These are phyloP conservation scores for Ariopsis seemanni DNA, from an alignment of 2,113 vertebrate species.

Conservation along the genomic window DNA sequence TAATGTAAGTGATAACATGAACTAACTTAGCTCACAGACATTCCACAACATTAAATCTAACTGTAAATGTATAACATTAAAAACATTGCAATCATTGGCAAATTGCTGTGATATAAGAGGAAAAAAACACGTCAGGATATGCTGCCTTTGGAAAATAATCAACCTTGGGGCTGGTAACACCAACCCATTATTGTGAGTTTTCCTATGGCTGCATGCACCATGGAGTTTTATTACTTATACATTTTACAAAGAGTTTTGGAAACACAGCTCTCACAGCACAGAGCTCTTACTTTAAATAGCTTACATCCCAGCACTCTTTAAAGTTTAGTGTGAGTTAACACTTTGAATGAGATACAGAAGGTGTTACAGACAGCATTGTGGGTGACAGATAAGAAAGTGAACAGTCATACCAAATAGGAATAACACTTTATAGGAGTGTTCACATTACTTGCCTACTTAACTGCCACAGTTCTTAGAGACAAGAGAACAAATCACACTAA, in stretches of 20 bases:
- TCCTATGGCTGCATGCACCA: not conserved
- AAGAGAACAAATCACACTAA: not conserved
- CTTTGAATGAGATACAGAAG: slow-evolving; percentile 15
- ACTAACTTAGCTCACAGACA: not conserved
- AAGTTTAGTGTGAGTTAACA: not conserved
- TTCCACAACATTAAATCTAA: not conserved
- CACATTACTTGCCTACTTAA: not conserved
- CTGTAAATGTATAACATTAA: not conserved
- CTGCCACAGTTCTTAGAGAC: not conserved
- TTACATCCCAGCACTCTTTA: not conserved
- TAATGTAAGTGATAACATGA: not conserved
- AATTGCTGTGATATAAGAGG: not conserved
- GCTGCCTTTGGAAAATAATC: not conserved
- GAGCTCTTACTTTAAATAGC: slow-evolving; percentile 10
- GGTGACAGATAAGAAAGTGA: not conserved
- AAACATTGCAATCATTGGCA: not conserved
- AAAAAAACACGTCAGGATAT: not conserved
- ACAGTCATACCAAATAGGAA: not conserved
- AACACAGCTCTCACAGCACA: not conserved
- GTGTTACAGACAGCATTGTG: slow-evolving; percentile 24
- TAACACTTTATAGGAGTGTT: slow-evolving; percentile 9
- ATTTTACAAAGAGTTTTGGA: not conserved
- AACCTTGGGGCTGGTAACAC: not conserved
- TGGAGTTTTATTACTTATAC: not conserved
- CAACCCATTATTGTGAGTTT: not conserved